Percentiles rank a stretch among this genome's conserved stretches.
Evolutionary conservation across 2,113 vertebrate genomes (phyloP).

Genomic region (Anoplopoma fimbria): DNA sequence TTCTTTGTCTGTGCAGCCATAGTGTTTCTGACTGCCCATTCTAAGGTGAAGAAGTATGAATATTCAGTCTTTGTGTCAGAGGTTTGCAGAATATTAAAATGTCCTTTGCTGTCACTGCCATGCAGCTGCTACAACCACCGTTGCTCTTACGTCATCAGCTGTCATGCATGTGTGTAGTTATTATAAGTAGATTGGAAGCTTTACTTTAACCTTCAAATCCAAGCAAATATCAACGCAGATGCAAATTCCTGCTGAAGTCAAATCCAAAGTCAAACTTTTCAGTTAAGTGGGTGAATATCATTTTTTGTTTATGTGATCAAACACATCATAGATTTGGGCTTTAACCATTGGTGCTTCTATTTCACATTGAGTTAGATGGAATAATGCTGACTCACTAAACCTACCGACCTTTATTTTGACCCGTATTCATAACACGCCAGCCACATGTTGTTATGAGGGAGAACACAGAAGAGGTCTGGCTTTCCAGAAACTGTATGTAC

Average conservation of each 20-base stretch:
- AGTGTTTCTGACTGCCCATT: not conserved
- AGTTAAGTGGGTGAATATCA: not conserved
- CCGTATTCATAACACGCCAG: conserved; percentile 21
- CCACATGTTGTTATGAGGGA: conserved; percentile 39
- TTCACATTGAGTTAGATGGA: not conserved
- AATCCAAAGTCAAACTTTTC: not conserved
- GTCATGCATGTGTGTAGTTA: too few species aligned
- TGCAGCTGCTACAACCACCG: not conserved
- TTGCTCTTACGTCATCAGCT: too few species aligned
- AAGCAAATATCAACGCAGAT: not conserved
- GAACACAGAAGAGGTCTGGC: conserved; percentile 63
- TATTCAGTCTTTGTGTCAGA: not conserved
- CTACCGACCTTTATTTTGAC: conserved; percentile 21
- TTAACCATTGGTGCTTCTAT: not conserved
- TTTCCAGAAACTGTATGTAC: conserved; percentile 63
- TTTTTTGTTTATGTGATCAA: not conserved
- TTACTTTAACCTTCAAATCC: not conserved
- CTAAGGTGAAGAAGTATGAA: too few species aligned
- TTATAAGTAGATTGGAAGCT: not conserved
- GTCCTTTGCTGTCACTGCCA: not conserved
- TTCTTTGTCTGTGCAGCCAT: not conserved
- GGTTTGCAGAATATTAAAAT: too few species aligned
- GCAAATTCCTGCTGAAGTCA: not conserved
- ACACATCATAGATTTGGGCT: not conserved
- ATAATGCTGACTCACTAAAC: not conserved